A percentile compares a stretch with the other conserved stretches of the same genome.
Evolutionary conservation across 2,888 invertebrate genomes (phyloP).

Genomic region (Lochmaea crataegi): DNA sequence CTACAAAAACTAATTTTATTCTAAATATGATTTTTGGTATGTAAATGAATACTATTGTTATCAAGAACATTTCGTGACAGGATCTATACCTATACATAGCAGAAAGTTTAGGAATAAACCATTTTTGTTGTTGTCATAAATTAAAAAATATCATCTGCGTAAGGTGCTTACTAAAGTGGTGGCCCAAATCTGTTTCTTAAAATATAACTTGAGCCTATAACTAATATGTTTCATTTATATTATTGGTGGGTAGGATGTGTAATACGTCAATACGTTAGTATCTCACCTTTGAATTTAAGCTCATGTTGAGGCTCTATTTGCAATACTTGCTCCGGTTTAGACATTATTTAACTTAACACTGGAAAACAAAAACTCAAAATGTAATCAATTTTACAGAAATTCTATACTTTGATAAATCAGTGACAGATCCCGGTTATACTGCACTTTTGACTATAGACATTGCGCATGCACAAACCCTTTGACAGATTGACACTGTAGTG

Average conservation of each 20-base stretch:
- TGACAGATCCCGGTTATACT: slow-evolving; percentile 64
- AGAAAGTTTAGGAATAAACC: background rate
- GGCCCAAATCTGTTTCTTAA: slow-evolving; percentile 12
- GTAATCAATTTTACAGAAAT: slow-evolving; percentile 34
- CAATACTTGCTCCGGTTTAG: slow-evolving; percentile 83
- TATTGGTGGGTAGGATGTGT: slow-evolving; percentile 35
- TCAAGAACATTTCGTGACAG: slow-evolving; percentile 18
- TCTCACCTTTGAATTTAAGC: slow-evolving; percentile 90
- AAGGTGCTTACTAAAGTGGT: background rate
- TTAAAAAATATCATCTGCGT: background rate
- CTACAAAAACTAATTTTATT: background rate
- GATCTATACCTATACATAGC: background rate
- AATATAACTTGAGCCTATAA: slow-evolving; percentile 28
- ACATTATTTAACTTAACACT: slow-evolving; percentile 67
- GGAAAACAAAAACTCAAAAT: slow-evolving; percentile 48
- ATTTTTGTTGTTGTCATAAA: background rate
- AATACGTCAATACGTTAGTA: slow-evolving; percentile 51
- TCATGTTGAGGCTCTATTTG: slow-evolving; percentile 89
- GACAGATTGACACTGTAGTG: slow-evolving; percentile 15
- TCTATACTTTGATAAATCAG: slow-evolving; percentile 34
- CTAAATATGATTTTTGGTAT: background rate
- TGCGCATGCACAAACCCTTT: slow-evolving; percentile 31
- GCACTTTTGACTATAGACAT: slow-evolving; percentile 49
- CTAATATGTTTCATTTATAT: slow-evolving; percentile 38
- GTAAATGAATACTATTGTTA: slow-evolving; percentile 17